Evolutionary conservation across 2,113 vertebrate genomes (phyloP).

Genomic region (Spea bombifrons): DNA sequence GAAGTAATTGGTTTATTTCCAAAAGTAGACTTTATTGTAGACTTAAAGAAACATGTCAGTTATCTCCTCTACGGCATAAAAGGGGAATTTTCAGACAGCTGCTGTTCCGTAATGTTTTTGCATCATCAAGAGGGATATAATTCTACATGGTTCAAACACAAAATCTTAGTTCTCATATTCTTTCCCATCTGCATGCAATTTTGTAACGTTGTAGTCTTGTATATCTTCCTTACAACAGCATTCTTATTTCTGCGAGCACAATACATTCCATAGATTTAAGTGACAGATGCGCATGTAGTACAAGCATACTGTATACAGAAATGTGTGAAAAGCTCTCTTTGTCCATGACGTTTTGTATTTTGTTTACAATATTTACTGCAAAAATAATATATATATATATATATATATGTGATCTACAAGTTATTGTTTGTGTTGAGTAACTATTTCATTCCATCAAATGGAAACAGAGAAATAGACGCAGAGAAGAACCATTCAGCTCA

Average conservation of each 20-base stretch:
- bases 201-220: constrained; percentile 34
- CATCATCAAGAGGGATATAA: constrained; percentile 32
- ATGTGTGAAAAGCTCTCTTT: constrained; percentile 41
- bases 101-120: constrained; percentile 28
- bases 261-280: constrained; percentile 55
- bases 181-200: constrained; percentile 33
- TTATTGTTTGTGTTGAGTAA: too few species aligned
- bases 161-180: constrained; percentile 29
- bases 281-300: constrained; percentile 53
- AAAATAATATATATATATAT: neutral
- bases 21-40: constrained; percentile 13
- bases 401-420: neutral
- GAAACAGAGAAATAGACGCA: too few species aligned
- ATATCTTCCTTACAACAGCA: constrained; percentile 55
- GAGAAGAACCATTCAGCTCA: too few species aligned
- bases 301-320: constrained; percentile 37
- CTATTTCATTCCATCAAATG: too few species aligned
- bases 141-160: constrained; percentile 33
- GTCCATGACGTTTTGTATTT: constrained; percentile 22
- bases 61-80: constrained; percentile 10
- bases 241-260: constrained; percentile 51
- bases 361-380: neutral
- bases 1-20: constrained; percentile 34
- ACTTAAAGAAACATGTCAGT: constrained; percentile 12
- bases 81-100: constrained; percentile 24